Base-by-base conservation (phyloP, 2,888 invertebrate species). In the Bellardia pandia region DNA sequence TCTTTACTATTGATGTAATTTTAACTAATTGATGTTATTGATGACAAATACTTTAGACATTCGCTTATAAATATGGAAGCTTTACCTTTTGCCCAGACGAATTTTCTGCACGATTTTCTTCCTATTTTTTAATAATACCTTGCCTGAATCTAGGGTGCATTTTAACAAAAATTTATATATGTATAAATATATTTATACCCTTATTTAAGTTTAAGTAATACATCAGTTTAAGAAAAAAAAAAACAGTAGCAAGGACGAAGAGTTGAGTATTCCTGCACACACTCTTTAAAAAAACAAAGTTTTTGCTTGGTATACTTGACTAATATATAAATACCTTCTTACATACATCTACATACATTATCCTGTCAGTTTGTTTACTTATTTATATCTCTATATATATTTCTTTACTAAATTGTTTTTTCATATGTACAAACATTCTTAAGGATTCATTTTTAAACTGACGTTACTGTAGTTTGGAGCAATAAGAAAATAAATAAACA, bases 381-480 rank as follows among this genome's bases (percentile, higher is more conserved):
- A 75, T 79, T 83, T 86, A 79, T 83, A 82, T 82, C 42, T 66
- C 37, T 58, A 79, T 75, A 75, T 76, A 69, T 71, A 33, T 71
- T 64, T 75, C n/a, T 75, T 40, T 56, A n/a, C 58, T 45, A 74
- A 76, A 82, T 82, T 78, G 56, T 78, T 82, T 75, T 72, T 58
- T 69, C 16, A 23, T n/a, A 23, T 40, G 7, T 37, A 23, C 23
- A 68, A 69, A 89, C 89, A 89, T 85, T 89, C 81, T 88, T 89
- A 89, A 88, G 89, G 89, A 89, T 89, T 89, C 89, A 56, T 79
- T 53, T 75, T 45, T 23, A 37, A 81, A 87, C 78, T 87, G 78
- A 51, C 66, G 66, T 81, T 75, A 71, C 77, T 78, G 78, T 82
- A 78, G 76, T 87, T 85, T 85, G 75, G 16, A 75, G 74, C 68